Evolutionary conservation across 2,113 vertebrate species (phyloP).

Genomic region (Micromys minutus): DNA sequence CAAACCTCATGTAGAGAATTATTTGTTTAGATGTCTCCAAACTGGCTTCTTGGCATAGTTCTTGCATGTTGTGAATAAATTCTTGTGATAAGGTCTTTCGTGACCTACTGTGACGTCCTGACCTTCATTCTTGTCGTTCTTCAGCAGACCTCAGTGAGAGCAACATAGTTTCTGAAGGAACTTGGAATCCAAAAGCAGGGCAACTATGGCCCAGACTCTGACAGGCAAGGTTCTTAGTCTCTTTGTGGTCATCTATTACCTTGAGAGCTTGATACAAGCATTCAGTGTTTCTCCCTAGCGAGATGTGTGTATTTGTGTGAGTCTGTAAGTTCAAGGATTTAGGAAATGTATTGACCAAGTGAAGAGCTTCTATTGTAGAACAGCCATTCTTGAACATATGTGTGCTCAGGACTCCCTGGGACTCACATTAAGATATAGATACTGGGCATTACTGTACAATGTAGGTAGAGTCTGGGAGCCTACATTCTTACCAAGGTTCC

Average conservation of each 20-base stretch:
- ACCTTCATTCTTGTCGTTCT: slow-evolving; percentile 83
- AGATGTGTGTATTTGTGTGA: slow-evolving; percentile 32
- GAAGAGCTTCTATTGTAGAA: not conserved
- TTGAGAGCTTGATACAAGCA: slow-evolving; percentile 43
- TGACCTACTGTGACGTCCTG: slow-evolving; percentile 81
- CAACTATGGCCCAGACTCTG: slow-evolving; percentile 53
- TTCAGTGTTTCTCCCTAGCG: not conserved
- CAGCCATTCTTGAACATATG: not conserved
- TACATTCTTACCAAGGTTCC: not conserved
- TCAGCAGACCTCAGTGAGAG: slow-evolving; percentile 76
- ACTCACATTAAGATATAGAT: not conserved
- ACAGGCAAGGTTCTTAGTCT: slow-evolving; percentile 51
- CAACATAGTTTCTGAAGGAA: slow-evolving; percentile 68
- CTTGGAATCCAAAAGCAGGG: slow-evolving; percentile 49
- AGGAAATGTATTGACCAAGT: not conserved
- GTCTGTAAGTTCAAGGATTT: slow-evolving; percentile 52
- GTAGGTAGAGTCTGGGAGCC: not conserved
- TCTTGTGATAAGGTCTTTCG: slow-evolving; percentile 82
- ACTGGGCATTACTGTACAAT: not conserved
- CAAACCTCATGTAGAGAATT: slow-evolving; percentile 81
- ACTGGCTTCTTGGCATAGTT: slow-evolving; percentile 81
- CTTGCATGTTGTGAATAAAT: slow-evolving; percentile 83
- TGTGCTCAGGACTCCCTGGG: not conserved
- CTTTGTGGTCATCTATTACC: slow-evolving; percentile 19
- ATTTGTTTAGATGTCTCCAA: slow-evolving; percentile 83